Base-by-base conservation (phyloP, 2,113 vertebrate genomes). In the Larimichthys crocea region DNA sequence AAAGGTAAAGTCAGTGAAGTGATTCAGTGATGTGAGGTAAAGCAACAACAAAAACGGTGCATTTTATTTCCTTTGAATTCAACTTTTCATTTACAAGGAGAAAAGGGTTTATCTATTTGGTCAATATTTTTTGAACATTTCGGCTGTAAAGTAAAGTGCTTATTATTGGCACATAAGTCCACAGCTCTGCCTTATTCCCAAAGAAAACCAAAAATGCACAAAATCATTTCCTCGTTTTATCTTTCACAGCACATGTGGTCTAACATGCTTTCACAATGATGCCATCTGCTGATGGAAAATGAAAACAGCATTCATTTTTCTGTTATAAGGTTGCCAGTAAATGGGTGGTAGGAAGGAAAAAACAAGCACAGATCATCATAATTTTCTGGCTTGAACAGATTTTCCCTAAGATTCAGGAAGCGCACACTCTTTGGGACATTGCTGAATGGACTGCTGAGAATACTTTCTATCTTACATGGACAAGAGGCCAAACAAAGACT, bases 211-310 rank as follows among this genome's bases (percentile, higher is more conserved):
- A 29, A 63, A n/a, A 29, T 1, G 65, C 12, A 31, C 17, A 26
- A 53, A 52, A 64, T 4, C 14, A 24, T 65, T 49, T 56, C 22
- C n/a, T 71, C 2, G 20, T 74, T 55, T 44, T 11, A 68, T 71
- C 31, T 24, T 40, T 40, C n/a, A 72, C 40, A 48, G 62, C n/a
- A 72, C 40, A 48, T 59, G 11, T 49, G 17, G 16, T 71, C 14
- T 74, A 17, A 49, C 56, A 67, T 20, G 10, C 66, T 80, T 86
- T 69, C 62, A 76, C 84, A 88, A 87, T 74, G 20, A 86, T 75
- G 86, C 91, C 87, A 88, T 66, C 92, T 93, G 69, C 88, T 94
- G 92, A 80, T 84, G 53, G 49, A 86, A 86, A 75, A 31, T 14
- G n/a, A 71, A 86, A 91, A 78, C 67, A 78, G 57, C 76, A 89